These are phyloP conservation scores for Megamerina dolium DNA, from an alignment of 2,888 invertebrate species.

Conservation along the genomic window DNA sequence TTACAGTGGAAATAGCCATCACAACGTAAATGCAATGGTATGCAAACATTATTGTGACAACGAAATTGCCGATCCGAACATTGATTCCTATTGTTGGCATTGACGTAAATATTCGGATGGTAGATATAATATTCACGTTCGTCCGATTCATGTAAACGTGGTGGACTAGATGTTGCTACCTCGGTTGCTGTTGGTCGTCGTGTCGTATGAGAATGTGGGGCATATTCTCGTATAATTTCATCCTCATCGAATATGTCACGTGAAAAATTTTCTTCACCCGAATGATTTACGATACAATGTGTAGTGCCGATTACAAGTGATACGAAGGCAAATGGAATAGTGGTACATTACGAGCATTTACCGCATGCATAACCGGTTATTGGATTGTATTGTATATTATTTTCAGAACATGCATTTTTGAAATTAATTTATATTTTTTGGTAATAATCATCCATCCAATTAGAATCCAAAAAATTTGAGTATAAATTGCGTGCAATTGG, in stretches of 20 bases:
- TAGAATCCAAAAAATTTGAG: too few species aligned
- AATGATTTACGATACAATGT: too few species aligned
- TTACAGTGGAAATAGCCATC: slow-evolving; percentile 56
- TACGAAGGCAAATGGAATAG: too few species aligned
- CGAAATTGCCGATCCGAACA: slow-evolving; percentile 55
- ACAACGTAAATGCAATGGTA: slow-evolving; percentile 52
- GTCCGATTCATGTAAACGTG: slow-evolving; percentile 24
- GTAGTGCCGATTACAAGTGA: too few species aligned
- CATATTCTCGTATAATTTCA: slow-evolving; percentile 33
- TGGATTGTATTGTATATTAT: too few species aligned
- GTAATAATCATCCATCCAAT: too few species aligned
- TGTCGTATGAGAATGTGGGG: slow-evolving; percentile 20
- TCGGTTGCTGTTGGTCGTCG: slow-evolving; percentile 11
- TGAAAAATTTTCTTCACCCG: too few species aligned
- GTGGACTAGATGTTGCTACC: slow-evolving; percentile 9
- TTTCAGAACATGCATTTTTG: too few species aligned
- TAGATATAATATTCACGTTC: slow-evolving; percentile 26
- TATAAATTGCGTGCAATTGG: too few species aligned
- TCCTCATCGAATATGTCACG: slow-evolving; percentile 27
- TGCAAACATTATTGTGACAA: slow-evolving; percentile 58
- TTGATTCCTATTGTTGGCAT: slow-evolving; percentile 26
- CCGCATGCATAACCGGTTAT: too few species aligned
- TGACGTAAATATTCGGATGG: slow-evolving; percentile 27
- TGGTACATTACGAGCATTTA: slow-evolving; percentile 20
- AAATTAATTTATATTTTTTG: too few species aligned